Evolutionary conservation across 2,797 vertebrate species (phyloP), one percentile per base, ranked within the genome.

Genomic region (Alosa sapidissima): DNA sequence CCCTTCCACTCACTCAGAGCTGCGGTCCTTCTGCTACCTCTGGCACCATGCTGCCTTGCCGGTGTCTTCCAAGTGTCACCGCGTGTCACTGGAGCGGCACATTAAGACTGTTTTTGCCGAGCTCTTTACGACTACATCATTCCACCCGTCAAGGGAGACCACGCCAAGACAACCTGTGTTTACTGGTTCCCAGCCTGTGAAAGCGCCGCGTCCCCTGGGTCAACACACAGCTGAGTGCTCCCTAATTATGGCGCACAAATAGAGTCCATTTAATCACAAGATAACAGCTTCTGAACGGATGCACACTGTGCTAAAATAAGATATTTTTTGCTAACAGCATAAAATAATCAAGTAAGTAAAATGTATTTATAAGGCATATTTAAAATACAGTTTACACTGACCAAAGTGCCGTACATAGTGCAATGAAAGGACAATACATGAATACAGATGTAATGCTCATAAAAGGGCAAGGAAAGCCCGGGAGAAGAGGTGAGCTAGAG

Each of bases 101-200:
- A 19, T 51, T 75, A 41, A 81, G 36, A 65, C 72, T 36, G 52
- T 90, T 85, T 88, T 52, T 89, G 89, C 85, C 85, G 82, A 85
- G 84, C 28, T 16, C 16, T 6, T 51, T 4, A 52, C 33, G 33
- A n/a, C 24, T 36, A 82, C 24, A 54, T 87, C 84, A 84, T 84
- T 88, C 88, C 81, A 90, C 88, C 89, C 88, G 82, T 88, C 65
- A 86, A 88, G 89, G 89, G 87, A 86, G 75, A 55, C 62, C 68
- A 86, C 65, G 68, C 78, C 86, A 78, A 83, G 87, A 89, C 88
- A 81, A 85, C 28, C 83, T 45, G 87, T 90, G 89, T 90, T 90
- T 90, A 87, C 84, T 55, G 87, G 5, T 55, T 6, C n/a, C 55
- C 49, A 3, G 36, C 51, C 84, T 82, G 65, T n/a, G 49, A 24